Base-by-base conservation (phyloP, 2,797 vertebrate species). In the Macropus fuliginosus region DNA sequence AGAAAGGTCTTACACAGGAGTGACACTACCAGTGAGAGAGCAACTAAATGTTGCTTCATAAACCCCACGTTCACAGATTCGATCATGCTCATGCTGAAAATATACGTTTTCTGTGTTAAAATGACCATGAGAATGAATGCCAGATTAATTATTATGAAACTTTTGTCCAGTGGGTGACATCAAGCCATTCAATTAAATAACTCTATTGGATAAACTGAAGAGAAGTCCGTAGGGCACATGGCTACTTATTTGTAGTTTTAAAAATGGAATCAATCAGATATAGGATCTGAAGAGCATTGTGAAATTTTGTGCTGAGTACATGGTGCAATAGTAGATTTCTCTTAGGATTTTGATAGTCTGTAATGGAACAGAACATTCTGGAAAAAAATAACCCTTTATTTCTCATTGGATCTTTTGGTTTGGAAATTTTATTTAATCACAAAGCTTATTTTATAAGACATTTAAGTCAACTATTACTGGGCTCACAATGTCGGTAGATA, bases 91-190 rank as follows among this genome's bases (percentile, higher is more conserved):
- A n/a, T 66, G 3, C 34, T 66, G 56, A 28, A 28, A 16, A 13
- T 31, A 34, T 34, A 59, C 10, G 31, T 29, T 31, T 46, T 54
- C 16, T 92, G 54, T 50, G 91, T n/a, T 74, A 91, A 95, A 93
- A 93, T 92, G 52, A 56, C 56, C n/a, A 57, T 90, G 50, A 91
- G 56, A 27, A 16, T 62, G 89, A 29, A 27, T 95, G 93, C 91
- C 62, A 94, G n/a, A 54, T 95, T 90, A 92, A 46, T 66, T 66
- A 92, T 40, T 90, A 91, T 52, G 94, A 95, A 94, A 11, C 14
- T 34, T 62, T 92, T 93, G 90, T 91, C 55, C 92, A 91, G 16
- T n/a, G 90, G 96, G 21, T 90, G 40, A 9, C 46, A 92, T 54
- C 87, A 66, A 66, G 34, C 34, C 34, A 66, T 66, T 66, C 14